phyloP scores from a whole-genome alignment of 2,113 vertebrate species.

The Isurus oxyrinchus region DNA sequence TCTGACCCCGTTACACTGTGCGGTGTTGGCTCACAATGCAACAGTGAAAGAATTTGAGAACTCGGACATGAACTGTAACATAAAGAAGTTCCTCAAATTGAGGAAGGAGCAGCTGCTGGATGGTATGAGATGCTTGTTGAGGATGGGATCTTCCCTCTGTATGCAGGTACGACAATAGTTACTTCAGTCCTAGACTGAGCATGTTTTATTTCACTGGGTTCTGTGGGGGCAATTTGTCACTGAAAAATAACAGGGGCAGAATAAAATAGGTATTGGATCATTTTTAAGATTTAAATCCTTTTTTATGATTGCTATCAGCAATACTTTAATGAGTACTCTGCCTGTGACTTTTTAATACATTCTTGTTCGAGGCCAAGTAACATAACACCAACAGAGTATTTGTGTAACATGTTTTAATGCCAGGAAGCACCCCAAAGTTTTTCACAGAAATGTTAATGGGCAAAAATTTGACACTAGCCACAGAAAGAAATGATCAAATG shows the following conservation, averaged over 20 bases:
- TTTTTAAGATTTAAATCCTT: neutral
- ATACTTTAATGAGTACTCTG: no score
- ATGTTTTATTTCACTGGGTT: neutral
- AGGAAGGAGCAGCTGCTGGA: slow-evolving; percentile 62
- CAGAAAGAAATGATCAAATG: neutral
- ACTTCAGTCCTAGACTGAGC: neutral
- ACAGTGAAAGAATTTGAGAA: slow-evolving; percentile 47
- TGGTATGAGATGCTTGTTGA: slow-evolving; percentile 66
- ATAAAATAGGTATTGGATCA: neutral
- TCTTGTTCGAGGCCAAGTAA: neutral
- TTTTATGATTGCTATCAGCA: neutral
- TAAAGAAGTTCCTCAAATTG: slow-evolving; percentile 48
- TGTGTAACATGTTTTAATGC: neutral
- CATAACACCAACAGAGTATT: neutral
- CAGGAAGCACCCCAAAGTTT: no score
- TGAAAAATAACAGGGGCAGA: neutral
- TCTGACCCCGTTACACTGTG: slow-evolving; percentile 63
- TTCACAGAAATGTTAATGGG: neutral
- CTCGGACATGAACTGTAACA: neutral
- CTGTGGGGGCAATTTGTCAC: neutral
- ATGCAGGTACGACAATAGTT: slow-evolving; percentile 49
- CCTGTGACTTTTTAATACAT: neutral
- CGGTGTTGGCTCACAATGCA: slow-evolving; percentile 56
- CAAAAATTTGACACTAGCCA: neutral
- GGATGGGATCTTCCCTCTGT: slow-evolving; percentile 61